These are phyloP conservation scores for Drosophila sp. DNA, from an alignment of 1,140 invertebrate genomes.

Conservation along the genomic window DNA sequence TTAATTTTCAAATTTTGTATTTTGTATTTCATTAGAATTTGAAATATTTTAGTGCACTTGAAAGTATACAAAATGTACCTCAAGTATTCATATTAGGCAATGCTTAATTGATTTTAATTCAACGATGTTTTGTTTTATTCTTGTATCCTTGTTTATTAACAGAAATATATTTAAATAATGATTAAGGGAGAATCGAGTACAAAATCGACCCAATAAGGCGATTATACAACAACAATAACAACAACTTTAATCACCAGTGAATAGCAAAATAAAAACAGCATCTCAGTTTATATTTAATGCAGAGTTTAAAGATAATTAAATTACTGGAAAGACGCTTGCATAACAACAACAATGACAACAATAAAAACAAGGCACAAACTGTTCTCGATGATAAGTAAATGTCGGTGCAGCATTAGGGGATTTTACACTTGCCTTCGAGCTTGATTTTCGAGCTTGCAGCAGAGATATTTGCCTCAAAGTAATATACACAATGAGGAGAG, in stretches of 20 bases:
- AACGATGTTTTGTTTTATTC: too few species aligned
- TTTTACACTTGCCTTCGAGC: not conserved
- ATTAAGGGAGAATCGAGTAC: not conserved
- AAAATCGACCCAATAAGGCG: not conserved
- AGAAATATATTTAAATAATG: too few species aligned
- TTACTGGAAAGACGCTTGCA: not conserved
- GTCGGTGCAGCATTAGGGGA: slow-evolving; percentile 14
- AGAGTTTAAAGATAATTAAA: not conserved
- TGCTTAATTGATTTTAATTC: not conserved
- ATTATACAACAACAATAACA: slow-evolving; percentile 4
- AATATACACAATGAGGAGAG: too few species aligned
- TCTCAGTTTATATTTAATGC: not conserved
- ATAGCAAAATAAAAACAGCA: not conserved
- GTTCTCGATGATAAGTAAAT: slow-evolving; percentile 3
- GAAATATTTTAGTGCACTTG: too few species aligned
- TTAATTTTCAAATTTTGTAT: too few species aligned
- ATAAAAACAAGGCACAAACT: not conserved
- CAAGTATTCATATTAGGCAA: too few species aligned
- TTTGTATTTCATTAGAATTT: too few species aligned
- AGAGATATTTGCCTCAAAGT: too few species aligned
- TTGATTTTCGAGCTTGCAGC: too few species aligned
- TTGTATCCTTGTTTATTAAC: too few species aligned
- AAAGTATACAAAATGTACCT: too few species aligned
- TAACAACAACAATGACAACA: not conserved
- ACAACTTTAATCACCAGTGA: not conserved